Evolutionary conservation across 2,888 invertebrate species (phyloP).

Genomic region (Adela reaumurella): DNA sequence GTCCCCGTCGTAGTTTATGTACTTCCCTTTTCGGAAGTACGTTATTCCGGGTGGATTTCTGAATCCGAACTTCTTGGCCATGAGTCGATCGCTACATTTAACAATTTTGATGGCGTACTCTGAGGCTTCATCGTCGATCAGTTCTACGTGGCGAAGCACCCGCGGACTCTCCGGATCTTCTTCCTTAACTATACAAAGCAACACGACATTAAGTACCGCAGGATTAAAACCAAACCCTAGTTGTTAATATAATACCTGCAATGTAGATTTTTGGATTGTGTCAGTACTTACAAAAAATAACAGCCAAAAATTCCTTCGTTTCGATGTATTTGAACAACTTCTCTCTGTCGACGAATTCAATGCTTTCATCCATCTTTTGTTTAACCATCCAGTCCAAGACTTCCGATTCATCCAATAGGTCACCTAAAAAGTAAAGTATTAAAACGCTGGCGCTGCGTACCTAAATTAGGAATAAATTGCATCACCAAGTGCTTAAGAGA

Average conservation of each 20-base stretch:
- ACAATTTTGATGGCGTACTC: conserved; percentile 91
- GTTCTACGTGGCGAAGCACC: conserved; percentile 79
- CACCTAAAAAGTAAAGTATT: conserved; percentile 36
- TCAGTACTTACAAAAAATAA: conserved; percentile 81
- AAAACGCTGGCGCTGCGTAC: too few relatives aligned
- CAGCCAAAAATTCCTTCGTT: conserved; percentile 87
- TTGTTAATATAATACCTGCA: too few relatives aligned
- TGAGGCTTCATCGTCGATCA: conserved; percentile 88
- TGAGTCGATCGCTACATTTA: conserved; percentile 80
- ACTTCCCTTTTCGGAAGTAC: conserved; percentile 85
- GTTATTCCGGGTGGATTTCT: conserved; percentile 87
- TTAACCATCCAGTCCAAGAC: conserved; percentile 89
- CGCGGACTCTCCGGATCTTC: conserved; percentile 77
- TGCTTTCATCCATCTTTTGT: conserved; percentile 88
- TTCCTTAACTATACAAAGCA: conserved; percentile 64
- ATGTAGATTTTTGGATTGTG: too few relatives aligned
- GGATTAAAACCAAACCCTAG: not conserved
- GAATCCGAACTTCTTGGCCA: conserved; percentile 92
- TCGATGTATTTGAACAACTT: conserved; percentile 79
- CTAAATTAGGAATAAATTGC: not conserved
- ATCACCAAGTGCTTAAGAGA: conserved; percentile 17
- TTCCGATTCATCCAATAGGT: conserved; percentile 67
- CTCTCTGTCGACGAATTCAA: conserved; percentile 84
- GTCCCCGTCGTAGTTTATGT: conserved; percentile 89
- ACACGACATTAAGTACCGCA: not conserved